phyloP scores from a whole-genome alignment of 2,113 vertebrate species.

The Onychorhynchus coronatus region DNA sequence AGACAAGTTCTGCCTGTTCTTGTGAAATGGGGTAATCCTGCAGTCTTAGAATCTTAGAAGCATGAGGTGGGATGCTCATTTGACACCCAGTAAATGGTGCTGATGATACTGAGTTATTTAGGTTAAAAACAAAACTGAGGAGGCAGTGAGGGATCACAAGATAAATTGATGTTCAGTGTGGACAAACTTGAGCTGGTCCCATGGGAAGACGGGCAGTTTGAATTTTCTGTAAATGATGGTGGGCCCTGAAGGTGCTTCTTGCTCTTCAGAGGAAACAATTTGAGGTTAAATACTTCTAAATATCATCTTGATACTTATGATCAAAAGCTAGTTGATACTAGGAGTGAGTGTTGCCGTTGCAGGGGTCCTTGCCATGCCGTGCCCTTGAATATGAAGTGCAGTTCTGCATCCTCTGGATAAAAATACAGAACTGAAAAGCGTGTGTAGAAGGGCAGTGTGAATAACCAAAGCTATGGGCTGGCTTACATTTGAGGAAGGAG shows the following conservation, averaged over 20 bases:
- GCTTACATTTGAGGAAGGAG: background rate
- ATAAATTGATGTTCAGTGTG: background rate
- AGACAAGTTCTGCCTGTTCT: background rate
- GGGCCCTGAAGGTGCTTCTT: background rate
- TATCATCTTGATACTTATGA: background rate
- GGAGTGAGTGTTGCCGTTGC: background rate
- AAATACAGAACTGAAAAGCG: background rate
- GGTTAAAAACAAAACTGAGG: background rate
- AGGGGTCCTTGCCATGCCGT: background rate
- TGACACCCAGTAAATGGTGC: background rate
- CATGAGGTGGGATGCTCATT: background rate
- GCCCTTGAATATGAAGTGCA: background rate
- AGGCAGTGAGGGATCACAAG: rapidly evolving
- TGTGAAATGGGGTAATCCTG: background rate
- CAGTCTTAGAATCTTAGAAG: background rate
- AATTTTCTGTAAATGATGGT: background rate
- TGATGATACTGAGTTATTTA: background rate
- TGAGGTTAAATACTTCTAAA: background rate
- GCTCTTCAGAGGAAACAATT: background rate
- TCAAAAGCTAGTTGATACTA: background rate
- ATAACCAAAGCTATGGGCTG: background rate
- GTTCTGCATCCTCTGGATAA: background rate
- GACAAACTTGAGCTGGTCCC: background rate
- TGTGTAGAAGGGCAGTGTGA: background rate
- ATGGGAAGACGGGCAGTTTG: background rate